Evolutionary conservation across 2,797 vertebrate genomes (phyloP).

Genomic region (Linurgus olivaceus): DNA sequence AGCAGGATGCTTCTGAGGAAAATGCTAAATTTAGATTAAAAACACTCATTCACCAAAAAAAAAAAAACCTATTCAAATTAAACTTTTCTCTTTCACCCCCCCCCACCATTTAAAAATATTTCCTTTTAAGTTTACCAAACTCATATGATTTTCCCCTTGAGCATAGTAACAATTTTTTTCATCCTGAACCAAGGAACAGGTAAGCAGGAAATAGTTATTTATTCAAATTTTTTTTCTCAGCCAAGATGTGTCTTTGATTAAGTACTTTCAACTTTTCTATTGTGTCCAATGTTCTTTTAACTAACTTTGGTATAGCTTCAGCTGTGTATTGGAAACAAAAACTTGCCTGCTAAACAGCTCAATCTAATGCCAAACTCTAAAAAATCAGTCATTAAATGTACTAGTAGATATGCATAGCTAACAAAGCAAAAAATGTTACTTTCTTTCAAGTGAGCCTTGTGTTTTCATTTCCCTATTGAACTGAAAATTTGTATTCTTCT

Average conservation of each 20-base stretch:
- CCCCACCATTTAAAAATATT: not conserved
- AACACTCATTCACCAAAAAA: not conserved
- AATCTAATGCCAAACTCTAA: not conserved
- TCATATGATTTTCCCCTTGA: not conserved
- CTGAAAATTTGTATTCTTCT: not conserved
- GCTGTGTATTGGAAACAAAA: not conserved
- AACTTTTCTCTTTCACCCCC: not conserved
- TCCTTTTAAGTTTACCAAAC: not conserved
- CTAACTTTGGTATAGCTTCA: not conserved
- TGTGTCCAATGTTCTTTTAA: not conserved
- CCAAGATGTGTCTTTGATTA: not conserved
- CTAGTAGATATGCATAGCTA: not conserved
- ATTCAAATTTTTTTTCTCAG: not conserved
- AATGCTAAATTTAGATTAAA: slow-evolving; percentile 31
- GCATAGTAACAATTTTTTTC: not conserved
- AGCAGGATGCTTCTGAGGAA: slow-evolving; percentile 28
- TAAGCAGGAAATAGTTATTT: not conserved
- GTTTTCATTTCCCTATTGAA: not conserved
- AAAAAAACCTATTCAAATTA: not conserved
- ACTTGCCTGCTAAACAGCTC: not conserved
- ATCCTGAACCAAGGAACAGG: not conserved
- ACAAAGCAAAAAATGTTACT: not conserved
- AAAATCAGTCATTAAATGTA: not conserved
- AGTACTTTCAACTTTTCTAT: not conserved
- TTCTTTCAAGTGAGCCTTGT: not conserved